phyloP scores from a whole-genome alignment of 2,888 invertebrate species.

The Cosmorhoe ocellata region DNA sequence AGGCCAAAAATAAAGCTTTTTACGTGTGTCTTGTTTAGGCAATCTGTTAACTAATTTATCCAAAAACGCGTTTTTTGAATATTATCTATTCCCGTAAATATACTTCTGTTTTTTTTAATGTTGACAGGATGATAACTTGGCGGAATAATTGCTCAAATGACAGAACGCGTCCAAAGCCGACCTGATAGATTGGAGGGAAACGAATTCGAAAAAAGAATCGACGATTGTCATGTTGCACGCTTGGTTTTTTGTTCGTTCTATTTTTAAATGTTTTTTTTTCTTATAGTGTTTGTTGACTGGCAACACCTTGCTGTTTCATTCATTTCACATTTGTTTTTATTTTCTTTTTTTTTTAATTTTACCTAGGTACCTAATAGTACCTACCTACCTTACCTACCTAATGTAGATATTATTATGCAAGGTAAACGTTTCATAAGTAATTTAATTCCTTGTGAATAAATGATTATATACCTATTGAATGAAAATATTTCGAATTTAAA shows the following conservation, averaged over 20 bases:
- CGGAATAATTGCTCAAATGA: slow-evolving; percentile 75
- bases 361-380: too few relatives aligned
- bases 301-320: slow-evolving; percentile 1
- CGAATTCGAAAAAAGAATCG: slow-evolving; percentile 57
- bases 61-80: slow-evolving; percentile 31
- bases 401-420: too few relatives aligned
- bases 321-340: background rate
- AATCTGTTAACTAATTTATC: slow-evolving; percentile 34
- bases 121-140: slow-evolving; percentile 70
- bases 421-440: too few relatives aligned
- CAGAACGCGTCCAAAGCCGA: slow-evolving; percentile 61
- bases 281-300: background rate
- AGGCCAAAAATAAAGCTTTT: slow-evolving; percentile 1
- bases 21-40: slow-evolving; percentile 27
- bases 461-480: too few relatives aligned
- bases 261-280: slow-evolving; percentile 38
- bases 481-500: too few relatives aligned
- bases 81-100: slow-evolving; percentile 27
- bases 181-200: slow-evolving; percentile 64
- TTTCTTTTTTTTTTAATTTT: too few relatives aligned
- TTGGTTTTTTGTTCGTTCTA: slow-evolving; percentile 48
- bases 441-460: too few relatives aligned
- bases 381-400: background rate
- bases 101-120: slow-evolving; percentile 28
- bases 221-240: slow-evolving; percentile 55